Evolutionary conservation across 2,888 invertebrate species (phyloP), one percentile per base, ranked within the genome.

Genomic region (Hylaea fasciaria): DNA sequence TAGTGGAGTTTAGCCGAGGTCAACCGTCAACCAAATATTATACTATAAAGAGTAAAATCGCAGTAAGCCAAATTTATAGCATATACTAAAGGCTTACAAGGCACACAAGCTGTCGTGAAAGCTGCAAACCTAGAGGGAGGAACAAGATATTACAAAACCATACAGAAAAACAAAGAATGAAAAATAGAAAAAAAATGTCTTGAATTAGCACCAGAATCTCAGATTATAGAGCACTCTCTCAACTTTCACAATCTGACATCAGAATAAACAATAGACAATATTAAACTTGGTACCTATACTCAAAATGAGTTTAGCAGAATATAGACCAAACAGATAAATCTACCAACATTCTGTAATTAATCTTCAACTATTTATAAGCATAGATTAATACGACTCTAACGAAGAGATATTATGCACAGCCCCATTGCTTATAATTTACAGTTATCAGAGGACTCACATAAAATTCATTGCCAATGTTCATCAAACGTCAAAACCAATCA

Each of bases 401-500:
- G 60, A 60, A 55, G 54, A 60, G 13, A 47, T 41, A 59, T 55
- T 53, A 60, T 52, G 35, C 53, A 57, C 45, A 61, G 41, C 43
- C 45, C 61, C 62, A 61, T 66, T 49, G 48, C 53, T 62, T 44
- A 50, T 60, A 41, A 52, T 65, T 54, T 65, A 70, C 67, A 67
- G 70, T 69, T 70, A 70, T 40, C 12, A 29, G 40, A 46, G 54
- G 57, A 57, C 53, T 55, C 57, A 62, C 50, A 57, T 61, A 62
- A 66, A 67, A 64, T 56, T 63, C 53, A 58, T 61, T 61, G 43
- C 37, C 45, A 57, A 45, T 56, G 49, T 62, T 58, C 62, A 65
- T 65, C 64, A 62, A 46, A 65, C 54, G 62, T 64, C 66, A 69
- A 66, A 56, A 54, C 48, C 53, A 60, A 65, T 69, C 57, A 59